These are phyloP conservation scores for Agrochola lota DNA, from an alignment of 2,888 invertebrate genomes.

Conservation along the genomic window DNA sequence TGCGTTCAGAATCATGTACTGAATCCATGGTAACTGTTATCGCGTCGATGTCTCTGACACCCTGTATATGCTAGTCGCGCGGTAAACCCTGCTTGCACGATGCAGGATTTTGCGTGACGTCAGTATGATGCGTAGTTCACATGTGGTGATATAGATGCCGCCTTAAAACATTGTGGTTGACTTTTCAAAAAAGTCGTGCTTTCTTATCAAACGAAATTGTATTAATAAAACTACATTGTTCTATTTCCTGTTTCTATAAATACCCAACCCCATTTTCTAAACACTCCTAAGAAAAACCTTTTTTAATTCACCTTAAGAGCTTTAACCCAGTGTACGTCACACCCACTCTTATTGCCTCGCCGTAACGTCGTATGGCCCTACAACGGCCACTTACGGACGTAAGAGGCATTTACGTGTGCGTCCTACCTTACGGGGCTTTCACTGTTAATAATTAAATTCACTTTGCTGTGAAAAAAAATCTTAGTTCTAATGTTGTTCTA, in stretches of 20 bases:
- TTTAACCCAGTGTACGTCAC: slow-evolving; percentile 33
- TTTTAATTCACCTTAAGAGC: not conserved
- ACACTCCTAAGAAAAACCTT: not conserved
- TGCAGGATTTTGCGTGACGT: too few relatives aligned
- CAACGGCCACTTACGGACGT: slow-evolving; percentile 66
- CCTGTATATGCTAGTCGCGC: too few relatives aligned
- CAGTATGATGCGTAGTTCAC: too few relatives aligned
- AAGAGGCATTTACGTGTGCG: slow-evolving; percentile 65
- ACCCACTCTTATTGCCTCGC: slow-evolving; percentile 51
- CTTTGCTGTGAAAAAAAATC: slow-evolving; percentile 63
- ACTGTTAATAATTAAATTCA: slow-evolving; percentile 66
- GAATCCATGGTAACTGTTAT: too few relatives aligned
- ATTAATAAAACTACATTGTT: not conserved
- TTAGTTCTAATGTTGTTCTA: slow-evolving; percentile 45
- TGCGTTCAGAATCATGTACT: too few relatives aligned
- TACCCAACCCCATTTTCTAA: too few relatives aligned
- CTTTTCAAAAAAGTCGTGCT: not conserved
- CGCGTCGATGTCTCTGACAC: too few relatives aligned
- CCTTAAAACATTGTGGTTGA: not conserved
- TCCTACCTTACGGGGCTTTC: slow-evolving; percentile 56
- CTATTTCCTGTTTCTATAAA: not conserved
- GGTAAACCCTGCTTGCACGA: too few relatives aligned
- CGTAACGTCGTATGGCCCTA: slow-evolving; percentile 54
- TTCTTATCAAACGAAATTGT: not conserved
- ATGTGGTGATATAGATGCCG: too few relatives aligned